These are phyloP conservation scores for Muraenolepis orangiensis DNA, from an alignment of 2,797 vertebrate genomes.

Conservation along the genomic window DNA sequence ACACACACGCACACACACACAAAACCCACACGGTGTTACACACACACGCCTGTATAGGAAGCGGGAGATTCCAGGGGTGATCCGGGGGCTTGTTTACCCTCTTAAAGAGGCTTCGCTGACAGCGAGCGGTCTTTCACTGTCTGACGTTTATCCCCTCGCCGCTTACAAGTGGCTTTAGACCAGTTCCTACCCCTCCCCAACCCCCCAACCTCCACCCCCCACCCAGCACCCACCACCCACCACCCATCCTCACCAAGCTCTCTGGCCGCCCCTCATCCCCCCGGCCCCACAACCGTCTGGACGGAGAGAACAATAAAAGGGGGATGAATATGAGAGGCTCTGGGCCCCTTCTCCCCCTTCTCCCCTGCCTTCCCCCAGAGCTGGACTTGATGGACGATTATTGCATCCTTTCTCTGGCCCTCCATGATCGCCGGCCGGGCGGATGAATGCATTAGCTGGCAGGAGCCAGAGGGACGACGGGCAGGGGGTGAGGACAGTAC, in stretches of 20 bases:
- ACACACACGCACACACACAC: too few relatives aligned
- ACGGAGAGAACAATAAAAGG: slow-evolving; percentile 44
- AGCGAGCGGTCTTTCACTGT: slow-evolving; percentile 38
- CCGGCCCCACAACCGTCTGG: slow-evolving; percentile 41
- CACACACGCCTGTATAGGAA: too few relatives aligned
- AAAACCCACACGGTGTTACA: too few relatives aligned
- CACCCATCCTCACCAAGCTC: too few relatives aligned
- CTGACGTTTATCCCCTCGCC: slow-evolving; percentile 58
- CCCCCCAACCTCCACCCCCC: slow-evolving; percentile 1
- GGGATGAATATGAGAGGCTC: slow-evolving; percentile 54
- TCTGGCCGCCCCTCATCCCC: neutral
- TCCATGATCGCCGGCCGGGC: slow-evolving; percentile 42
- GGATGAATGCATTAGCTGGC: slow-evolving; percentile 60
- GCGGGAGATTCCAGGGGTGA: too few relatives aligned
- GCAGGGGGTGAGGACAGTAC: slow-evolving; percentile 37
- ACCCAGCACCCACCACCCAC: neutral
- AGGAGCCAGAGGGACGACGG: slow-evolving; percentile 45
- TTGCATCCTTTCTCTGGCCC: slow-evolving; percentile 39
- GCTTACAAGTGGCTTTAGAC: slow-evolving; percentile 60
- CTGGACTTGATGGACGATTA: slow-evolving; percentile 57
- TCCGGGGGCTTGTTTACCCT: slow-evolving; percentile 42
- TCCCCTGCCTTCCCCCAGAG: too few relatives aligned
- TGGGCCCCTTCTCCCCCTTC: too few relatives aligned
- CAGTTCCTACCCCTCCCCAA: slow-evolving; percentile 19
- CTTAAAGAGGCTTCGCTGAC: slow-evolving; percentile 18